Evolutionary conservation across 2,888 invertebrate genomes (phyloP), one percentile per base, ranked within the genome.

Genomic region (Aradus depressus): DNA sequence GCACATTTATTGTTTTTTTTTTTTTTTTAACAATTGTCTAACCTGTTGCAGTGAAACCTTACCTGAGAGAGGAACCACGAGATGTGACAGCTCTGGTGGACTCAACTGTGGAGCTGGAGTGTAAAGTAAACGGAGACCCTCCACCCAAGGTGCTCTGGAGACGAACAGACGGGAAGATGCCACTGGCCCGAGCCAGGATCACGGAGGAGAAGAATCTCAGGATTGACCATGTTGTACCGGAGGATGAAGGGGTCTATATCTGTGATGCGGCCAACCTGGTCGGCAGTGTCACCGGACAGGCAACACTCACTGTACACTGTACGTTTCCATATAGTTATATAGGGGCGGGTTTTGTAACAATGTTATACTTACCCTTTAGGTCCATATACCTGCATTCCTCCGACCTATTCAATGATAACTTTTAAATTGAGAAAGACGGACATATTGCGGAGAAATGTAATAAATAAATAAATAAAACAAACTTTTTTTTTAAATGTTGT

Each of bases 261-360:
- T 92, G 92, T 68, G 80, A 85, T 66, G 92, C 90, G 21, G 86
- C 86, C 65, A 93, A 92, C 66, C 77, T 83, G 60, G 90, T 91
- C 51, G 93, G 92, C 2, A 80, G 80, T 44, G 84, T 89, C 60
- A 77, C 81, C 45, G 85, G 89, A 6, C 81, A 82, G 63, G 92
- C 92, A 22, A 80, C 83, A 32, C 77, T 95, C 34, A 85, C 84
- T 54, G 87, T 95, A 41, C 83, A 91, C 66, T 89, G 93, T 93
- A 75, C 82, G 89, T 79, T 44, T n/a, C 14, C n/a, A 14, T 21
- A 19, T 44, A 4, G 6, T 44, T 45, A 16, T 39, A 28, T 28
- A 28, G 6, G n/a, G 6, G n/a, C 10, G n/a, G n/a, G n/a, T n/a
- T n/a, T n/a, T n/a, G n/a, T n/a, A n/a, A n/a, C n/a, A n/a, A n/a